Evolutionary conservation across 1,140 invertebrate genomes (phyloP).

Genomic region (Conus ventricosus): DNA sequence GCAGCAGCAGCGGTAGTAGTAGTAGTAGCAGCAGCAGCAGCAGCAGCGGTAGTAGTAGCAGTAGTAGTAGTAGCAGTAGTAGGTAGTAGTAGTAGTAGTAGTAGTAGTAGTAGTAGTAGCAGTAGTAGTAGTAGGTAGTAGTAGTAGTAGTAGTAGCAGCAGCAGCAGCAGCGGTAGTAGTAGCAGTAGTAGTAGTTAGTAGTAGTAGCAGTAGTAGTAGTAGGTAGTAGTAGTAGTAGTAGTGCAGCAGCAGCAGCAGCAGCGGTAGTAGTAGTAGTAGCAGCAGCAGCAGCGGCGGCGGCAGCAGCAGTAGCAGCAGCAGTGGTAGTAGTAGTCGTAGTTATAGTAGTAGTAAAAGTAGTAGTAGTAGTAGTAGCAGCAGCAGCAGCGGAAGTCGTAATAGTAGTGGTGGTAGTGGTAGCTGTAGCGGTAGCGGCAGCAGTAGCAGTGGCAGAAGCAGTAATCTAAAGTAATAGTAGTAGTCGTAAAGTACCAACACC

Average conservation of each 20-base stretch:
- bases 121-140: slow-evolving; percentile 19
- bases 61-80: neutral
- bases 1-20: no score
- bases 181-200: slow-evolving; percentile 6
- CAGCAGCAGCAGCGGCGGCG: neutral
- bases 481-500: no score
- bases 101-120: slow-evolving; percentile 20
- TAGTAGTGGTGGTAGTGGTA: no score
- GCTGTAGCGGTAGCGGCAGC: no score
- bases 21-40: neutral
- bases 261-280: neutral
- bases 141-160: neutral
- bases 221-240: no score
- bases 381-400: no score
- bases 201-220: neutral
- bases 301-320: neutral
- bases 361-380: no score
- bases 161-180: no score
- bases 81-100: slow-evolving; percentile 24
- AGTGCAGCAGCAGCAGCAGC: neutral
- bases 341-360: no score
- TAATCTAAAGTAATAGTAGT: no score
- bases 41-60: neutral
- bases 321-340: neutral
- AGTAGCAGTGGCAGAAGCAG: no score